phyloP scores from a whole-genome alignment of 1,140 invertebrate species.

The Aphaenogaster floridana region DNA sequence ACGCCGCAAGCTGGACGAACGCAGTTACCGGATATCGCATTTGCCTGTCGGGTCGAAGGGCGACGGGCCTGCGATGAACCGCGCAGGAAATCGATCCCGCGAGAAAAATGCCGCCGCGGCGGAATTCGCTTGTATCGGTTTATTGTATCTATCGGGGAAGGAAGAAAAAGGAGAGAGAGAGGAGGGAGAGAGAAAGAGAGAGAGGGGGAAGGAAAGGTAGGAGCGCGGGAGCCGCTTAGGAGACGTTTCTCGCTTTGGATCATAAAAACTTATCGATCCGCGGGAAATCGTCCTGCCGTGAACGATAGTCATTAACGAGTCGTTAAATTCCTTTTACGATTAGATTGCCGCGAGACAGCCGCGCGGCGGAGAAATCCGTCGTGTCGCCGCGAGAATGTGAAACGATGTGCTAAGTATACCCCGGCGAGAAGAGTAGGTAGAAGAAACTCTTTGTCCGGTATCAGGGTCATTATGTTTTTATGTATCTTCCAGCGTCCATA shows the following conservation, averaged over 20 bases:
- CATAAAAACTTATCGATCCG: constrained; percentile 45
- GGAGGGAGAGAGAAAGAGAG: background rate
- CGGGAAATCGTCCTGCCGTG: constrained; percentile 9
- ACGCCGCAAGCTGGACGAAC: constrained; percentile 19
- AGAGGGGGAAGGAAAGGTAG: background rate
- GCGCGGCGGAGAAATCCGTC: constrained; percentile 30
- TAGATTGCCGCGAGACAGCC: background rate
- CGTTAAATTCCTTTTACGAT: constrained; percentile 45
- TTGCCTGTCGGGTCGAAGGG: constrained; percentile 59
- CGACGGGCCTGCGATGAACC: constrained; percentile 36
- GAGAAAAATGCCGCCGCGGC: constrained; percentile 20
- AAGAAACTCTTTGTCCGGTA: background rate
- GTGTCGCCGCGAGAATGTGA: constrained; percentile 37
- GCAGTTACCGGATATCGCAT: constrained; percentile 54
- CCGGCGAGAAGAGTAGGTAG: background rate
- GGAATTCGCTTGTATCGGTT: constrained; percentile 35
- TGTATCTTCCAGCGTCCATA: constrained; percentile 9
- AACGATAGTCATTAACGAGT: constrained; percentile 30
- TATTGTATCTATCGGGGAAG: background rate
- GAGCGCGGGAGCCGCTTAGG: background rate
- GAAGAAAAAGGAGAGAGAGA: background rate
- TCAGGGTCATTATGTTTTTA: constrained; percentile 47
- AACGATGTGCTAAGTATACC: constrained; percentile 50
- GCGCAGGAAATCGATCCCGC: constrained; percentile 47
- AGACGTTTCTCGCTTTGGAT: background rate